Evolutionary conservation across 2,113 vertebrate species (phyloP).

Genomic region (Acrocephalus kingi): DNA sequence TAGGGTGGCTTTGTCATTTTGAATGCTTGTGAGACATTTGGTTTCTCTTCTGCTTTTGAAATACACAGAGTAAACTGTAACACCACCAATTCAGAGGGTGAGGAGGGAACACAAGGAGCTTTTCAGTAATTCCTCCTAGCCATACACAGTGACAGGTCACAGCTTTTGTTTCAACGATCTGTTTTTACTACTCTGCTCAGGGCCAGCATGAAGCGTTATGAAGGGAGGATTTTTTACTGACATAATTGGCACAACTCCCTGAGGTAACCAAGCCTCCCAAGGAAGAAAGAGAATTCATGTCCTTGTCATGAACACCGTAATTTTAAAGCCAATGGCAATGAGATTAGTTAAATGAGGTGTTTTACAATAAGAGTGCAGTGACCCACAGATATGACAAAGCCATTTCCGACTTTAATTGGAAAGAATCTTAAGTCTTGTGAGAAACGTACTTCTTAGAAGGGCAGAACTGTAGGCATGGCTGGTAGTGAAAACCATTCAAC

Average conservation of each 20-base stretch:
- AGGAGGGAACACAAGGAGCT: background rate
- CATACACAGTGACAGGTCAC: background rate
- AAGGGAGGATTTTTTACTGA: background rate
- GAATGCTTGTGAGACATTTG: background rate
- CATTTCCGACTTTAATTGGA: background rate
- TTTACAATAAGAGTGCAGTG: background rate
- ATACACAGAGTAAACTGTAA: background rate
- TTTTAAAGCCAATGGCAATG: background rate
- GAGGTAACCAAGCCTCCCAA: background rate
- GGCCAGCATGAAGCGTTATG: background rate
- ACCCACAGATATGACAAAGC: background rate
- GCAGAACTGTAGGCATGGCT: background rate
- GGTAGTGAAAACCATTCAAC: background rate
- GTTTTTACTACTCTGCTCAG: background rate
- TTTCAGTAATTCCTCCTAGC: background rate
- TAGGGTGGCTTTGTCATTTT: background rate
- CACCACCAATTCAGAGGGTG: background rate
- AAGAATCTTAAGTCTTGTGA: background rate
- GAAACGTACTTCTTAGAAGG: background rate
- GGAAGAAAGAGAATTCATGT: background rate
- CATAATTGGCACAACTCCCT: background rate
- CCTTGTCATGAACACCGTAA: background rate
- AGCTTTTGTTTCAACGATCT: background rate
- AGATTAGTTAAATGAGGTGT: background rate
- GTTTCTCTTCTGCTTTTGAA: slow-evolving; percentile 40